Conservation (phyloP, 2,888 invertebrate genomes). For the Meloe dianella region DNA sequence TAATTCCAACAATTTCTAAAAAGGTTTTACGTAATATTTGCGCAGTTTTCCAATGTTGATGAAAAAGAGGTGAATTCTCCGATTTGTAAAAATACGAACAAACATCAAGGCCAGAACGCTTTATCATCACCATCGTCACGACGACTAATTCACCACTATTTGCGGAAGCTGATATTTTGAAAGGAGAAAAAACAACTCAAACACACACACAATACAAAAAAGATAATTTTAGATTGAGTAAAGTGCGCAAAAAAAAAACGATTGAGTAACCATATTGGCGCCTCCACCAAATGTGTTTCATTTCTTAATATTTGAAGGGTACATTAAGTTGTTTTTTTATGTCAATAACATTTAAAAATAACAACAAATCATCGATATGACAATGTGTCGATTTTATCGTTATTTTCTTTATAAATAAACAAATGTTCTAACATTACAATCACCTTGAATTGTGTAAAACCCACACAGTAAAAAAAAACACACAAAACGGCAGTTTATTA, state of each 20-base stretch:
- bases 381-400: background rate
- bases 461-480: background rate
- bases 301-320: background rate
- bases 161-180: background rate
- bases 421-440: background rate
- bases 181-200: background rate
- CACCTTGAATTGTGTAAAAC: background rate
- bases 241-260: background rate
- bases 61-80: background rate
- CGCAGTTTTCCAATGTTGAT: background rate
- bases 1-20: background rate
- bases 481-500: no score
- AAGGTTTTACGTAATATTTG: conserved; percentile 1
- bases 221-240: background rate
- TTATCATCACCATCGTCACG: background rate
- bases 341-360: background rate
- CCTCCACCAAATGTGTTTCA: conserved; percentile 1
- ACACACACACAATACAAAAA: background rate
- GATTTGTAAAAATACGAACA: conserved; percentile 8
- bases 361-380: background rate
- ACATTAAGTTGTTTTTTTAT: background rate
- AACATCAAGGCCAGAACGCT: background rate
- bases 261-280: background rate
- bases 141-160: background rate
- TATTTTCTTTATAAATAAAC: background rate